Evolutionary conservation across 2,113 vertebrate genomes (phyloP), one percentile per base, ranked within the genome.

Genomic region (Dascyllus trimaculatus): DNA sequence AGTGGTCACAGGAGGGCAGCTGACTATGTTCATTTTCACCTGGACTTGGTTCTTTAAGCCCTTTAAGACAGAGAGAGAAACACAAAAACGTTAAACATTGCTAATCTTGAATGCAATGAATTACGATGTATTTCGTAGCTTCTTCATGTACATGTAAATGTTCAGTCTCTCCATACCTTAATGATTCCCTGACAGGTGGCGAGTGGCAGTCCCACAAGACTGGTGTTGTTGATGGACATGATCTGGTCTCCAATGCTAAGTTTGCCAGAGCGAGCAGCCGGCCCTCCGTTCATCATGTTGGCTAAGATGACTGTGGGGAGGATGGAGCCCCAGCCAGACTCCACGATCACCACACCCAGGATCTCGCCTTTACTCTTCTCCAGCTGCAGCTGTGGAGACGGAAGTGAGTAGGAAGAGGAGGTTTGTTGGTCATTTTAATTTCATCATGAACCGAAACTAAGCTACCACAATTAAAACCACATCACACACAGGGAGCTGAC

Each of bases 171-270:
- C n/a, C 11, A 57, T 78, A 94, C 93, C 93, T 94, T 94, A 71
- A 94, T 94, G 85, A 94, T 98, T 85, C 98, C 97, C 95, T 99
- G 98, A 91, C 98, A 99, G 67, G 98, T 99, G 91, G 97, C 97
- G 9, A 99, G 96, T 0, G 98, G 98, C 73, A 99, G 96, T 61
- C 98, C 98, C 85, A 99, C 98, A 65, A 99, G 95, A 89, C 98
- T 99, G 89, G 98, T 99, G 74, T 98, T 98, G 48, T 99, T 99
- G 92, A 99, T 97, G 85, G 97, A 99, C 98, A 99, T 99, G 86
- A 99, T 99, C 93, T 99, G 98, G 94, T 99, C 98, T 45, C 98
- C 98, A 43, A 99, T 99, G 95, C 97, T 99, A 73, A 99, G 96
- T 92, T 99, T 99, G 75, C 98, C 96, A 0, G 98, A 99, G 73